phyloP scores from a whole-genome alignment of 2,888 invertebrate species.

The Drosophila anomalipes region DNA sequence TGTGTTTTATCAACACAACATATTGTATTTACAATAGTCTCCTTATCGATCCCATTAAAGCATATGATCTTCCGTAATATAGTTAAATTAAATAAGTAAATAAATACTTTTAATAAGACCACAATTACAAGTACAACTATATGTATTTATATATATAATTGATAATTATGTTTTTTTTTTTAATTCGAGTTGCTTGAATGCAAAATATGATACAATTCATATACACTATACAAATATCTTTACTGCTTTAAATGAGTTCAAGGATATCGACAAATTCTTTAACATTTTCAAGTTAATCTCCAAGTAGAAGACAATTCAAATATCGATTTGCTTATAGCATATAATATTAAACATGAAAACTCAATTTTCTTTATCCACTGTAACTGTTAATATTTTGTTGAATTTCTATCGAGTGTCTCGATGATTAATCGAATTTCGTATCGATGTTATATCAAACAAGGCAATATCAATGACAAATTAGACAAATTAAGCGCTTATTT shows the following conservation, averaged over 20 bases:
- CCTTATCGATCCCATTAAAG: not conserved
- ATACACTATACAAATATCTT: too few species aligned
- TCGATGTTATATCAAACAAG: too few species aligned
- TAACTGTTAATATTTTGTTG: not conserved
- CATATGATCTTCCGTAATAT: not conserved
- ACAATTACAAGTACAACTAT: not conserved
- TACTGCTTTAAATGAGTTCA: too few species aligned
- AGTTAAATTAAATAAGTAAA: not conserved
- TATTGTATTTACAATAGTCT: rapidly evolving
- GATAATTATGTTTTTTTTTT: too few species aligned
- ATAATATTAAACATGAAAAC: too few species aligned
- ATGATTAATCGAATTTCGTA: too few species aligned
- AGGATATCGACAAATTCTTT: not conserved
- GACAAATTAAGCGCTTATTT: too few species aligned
- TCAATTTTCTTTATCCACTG: not conserved
- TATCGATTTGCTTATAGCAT: too few species aligned
- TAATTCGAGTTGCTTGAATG: too few species aligned
- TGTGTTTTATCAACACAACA: not conserved
- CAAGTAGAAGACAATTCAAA: too few species aligned
- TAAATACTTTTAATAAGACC: not conserved
- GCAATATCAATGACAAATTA: too few species aligned
- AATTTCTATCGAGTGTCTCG: not conserved
- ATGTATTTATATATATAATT: not conserved
- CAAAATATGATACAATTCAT: too few species aligned
- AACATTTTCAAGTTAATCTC: not conserved